These are phyloP conservation scores for Gisinianus flammeolus DNA, from an alignment of 2,888 invertebrate species.

Conservation along the genomic window DNA sequence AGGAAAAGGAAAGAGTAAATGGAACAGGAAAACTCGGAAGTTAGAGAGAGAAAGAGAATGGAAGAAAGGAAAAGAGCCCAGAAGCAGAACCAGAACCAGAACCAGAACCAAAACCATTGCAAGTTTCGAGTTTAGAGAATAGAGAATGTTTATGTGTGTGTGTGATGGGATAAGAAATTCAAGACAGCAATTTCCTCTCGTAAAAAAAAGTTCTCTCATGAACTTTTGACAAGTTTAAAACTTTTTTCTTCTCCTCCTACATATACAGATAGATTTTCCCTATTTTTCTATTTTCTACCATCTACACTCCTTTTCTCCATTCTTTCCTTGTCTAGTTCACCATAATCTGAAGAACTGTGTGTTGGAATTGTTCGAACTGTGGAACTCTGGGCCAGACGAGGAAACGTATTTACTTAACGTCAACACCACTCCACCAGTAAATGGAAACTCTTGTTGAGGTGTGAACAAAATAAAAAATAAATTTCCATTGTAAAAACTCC, in stretches of 20 bases:
- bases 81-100: neutral
- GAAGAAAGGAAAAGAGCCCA: neutral
- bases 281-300: no score
- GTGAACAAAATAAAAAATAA: no score
- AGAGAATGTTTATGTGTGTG: neutral
- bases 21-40: neutral
- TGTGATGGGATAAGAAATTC: constrained; percentile 22
- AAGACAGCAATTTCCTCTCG: constrained; percentile 22
- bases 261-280: no score
- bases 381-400: constrained; percentile 1
- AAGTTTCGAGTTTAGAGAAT: no score
- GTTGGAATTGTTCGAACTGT: no score
- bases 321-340: neutral
- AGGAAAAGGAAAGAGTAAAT: neutral
- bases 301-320: neutral
- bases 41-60: neutral
- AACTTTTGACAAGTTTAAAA: constrained; percentile 23
- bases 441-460: neutral
- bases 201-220: neutral
- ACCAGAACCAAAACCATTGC: no score
- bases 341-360: neutral
- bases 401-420: neutral
- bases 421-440: neutral
- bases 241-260: neutral
- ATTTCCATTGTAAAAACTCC: no score